Conservation (phyloP, 2,797 vertebrate species). For the Leuciscus waleckii region DNA sequence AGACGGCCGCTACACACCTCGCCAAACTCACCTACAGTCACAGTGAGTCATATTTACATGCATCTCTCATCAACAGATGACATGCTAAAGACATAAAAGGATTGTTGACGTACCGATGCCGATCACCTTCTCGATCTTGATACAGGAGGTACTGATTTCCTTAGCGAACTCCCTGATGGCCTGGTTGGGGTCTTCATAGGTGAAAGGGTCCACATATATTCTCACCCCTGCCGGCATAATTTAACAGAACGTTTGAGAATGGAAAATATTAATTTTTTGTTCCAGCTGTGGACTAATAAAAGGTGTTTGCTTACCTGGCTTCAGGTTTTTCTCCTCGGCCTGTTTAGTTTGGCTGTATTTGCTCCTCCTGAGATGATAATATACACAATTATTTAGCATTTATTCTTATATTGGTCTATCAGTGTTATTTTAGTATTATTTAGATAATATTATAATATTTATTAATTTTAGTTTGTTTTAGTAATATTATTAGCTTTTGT, state of each 20-base stretch:
- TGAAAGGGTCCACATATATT: slow-evolving; percentile 97
- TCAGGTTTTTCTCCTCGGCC: slow-evolving; percentile 95
- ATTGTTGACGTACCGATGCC: slow-evolving; percentile 85
- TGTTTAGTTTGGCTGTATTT: slow-evolving; percentile 99
- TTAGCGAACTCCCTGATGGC: slow-evolving; percentile 98
- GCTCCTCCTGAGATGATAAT: slow-evolving; percentile 84
- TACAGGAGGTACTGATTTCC: slow-evolving; percentile 97
- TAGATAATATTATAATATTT: not conserved
- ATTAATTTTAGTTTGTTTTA: not conserved
- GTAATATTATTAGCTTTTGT: not conserved
- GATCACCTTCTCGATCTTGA: slow-evolving; percentile 99
- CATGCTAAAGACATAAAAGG: not conserved
- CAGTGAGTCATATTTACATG: not conserved
- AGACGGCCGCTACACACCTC: slow-evolving; percentile 97
- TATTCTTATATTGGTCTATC: slow-evolving; percentile 5
- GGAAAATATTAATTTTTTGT: not conserved
- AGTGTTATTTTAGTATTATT: not conserved
- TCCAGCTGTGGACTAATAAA: not conserved
- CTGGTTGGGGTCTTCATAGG: slow-evolving; percentile 98
- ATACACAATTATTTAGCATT: not conserved
- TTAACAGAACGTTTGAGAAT: not conserved
- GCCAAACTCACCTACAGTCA: slow-evolving; percentile 89
- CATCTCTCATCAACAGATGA: not conserved
- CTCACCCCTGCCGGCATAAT: slow-evolving; percentile 84
- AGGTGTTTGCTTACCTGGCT: slow-evolving; percentile 85